Base-by-base conservation (phyloP, 1,140 invertebrate species). In the Aethina tumida region DNA sequence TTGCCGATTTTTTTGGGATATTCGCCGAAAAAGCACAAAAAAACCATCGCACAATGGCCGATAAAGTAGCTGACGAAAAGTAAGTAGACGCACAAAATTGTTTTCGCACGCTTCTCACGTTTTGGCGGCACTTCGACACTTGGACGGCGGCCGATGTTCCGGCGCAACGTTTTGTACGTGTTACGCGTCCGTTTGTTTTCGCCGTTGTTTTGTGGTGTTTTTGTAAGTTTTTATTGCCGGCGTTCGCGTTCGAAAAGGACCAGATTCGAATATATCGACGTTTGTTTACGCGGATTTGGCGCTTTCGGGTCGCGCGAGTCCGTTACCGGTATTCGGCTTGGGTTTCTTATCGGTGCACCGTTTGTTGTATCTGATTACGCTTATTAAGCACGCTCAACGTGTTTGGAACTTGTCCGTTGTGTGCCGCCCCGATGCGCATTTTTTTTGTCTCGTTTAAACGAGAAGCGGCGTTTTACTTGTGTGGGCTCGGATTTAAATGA, bases 41-140 rank as follows among this genome's bases (percentile, higher is more conserved):
- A 45, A 42, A 21, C 33, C 34, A 10, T 16, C 17, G 15, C 27
- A 55, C 24, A 47, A 59, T 59, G 56, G 55, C 56, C 47, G 56
- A 59, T 20, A 55, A 47, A 21, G 43, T 40, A 32, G 34, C 42
- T 26, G 43, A 55, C 40, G 45, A 50, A 39, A 48, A 36, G 56
- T 59, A 50, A 57, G 56, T 56, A 37, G 24, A n/a, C n/a, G n/a
- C n/a, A n/a, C n/a, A 20, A 33, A 32, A 33, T 31, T 35, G 29
- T 18, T 14, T 29, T 8, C 24, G 39, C 25, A 35, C 26, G 27
- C 27, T 26, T 17, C 14, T 12, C 18, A 16, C 50, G 37, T 55
- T 57, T 57, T 57, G 53, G 53, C 53, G 53, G 53, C 29, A 51
- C 46, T 19, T 27, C 31, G 22, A 13, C 48, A 53, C n/a, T n/a